These are phyloP conservation scores for Eurystomus gularis DNA, from an alignment of 2,113 vertebrate genomes.

Conservation along the genomic window DNA sequence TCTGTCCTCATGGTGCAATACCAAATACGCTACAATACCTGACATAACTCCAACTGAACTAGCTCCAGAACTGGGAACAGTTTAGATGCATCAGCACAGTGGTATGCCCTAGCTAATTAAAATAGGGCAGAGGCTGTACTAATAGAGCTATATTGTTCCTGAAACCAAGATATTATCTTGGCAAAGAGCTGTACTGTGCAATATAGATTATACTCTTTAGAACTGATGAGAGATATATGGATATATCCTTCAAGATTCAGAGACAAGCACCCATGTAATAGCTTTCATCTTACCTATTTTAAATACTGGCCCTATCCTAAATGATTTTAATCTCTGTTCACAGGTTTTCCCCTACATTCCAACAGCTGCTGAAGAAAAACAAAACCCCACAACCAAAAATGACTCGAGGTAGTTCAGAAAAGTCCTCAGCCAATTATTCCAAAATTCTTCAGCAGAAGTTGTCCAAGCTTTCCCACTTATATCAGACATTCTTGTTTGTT, in stretches of 20 bases:
- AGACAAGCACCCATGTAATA: neutral
- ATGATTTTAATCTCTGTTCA: neutral
- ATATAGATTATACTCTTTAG: neutral
- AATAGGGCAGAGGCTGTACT: slow-evolving; percentile 54
- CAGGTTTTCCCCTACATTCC: slow-evolving; percentile 6
- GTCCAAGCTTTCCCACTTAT: neutral
- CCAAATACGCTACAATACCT: slow-evolving; percentile 28
- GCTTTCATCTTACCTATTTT: slow-evolving; percentile 18
- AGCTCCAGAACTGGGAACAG: slow-evolving; percentile 37
- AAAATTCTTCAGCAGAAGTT: neutral
- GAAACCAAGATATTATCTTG: slow-evolving; percentile 55
- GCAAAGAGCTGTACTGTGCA: neutral
- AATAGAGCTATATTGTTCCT: slow-evolving; percentile 25
- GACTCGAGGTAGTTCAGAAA: neutral
- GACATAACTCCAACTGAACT: slow-evolving; percentile 45
- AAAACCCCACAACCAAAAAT: neutral
- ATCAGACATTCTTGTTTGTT: neutral
- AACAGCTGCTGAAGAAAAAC: neutral
- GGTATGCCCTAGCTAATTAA: slow-evolving; percentile 56
- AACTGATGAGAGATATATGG: neutral
- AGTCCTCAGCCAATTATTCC: neutral
- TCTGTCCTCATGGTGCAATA: slow-evolving; percentile 33
- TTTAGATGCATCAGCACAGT: slow-evolving; percentile 51
- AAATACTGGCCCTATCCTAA: neutral
- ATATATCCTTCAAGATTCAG: neutral